Conservation (phyloP, 1,140 invertebrate species). For the Drosophila serrata region DNA sequence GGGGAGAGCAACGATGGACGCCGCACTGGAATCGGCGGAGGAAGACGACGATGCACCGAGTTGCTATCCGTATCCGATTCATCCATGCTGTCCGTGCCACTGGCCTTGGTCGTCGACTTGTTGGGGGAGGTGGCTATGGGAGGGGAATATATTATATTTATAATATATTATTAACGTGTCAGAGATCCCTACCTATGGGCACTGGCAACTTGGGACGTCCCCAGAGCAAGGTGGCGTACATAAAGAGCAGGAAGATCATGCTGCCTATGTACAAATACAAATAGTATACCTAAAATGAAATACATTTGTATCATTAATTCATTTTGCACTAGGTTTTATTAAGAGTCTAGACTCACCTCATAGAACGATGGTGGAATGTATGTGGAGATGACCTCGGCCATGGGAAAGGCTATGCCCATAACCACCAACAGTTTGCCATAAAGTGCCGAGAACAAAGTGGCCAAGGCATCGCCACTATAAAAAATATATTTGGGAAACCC, state of each 20-base stretch:
- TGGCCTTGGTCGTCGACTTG: slow-evolving; percentile 67
- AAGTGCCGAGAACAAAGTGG: slow-evolving; percentile 94
- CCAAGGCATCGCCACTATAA: slow-evolving; percentile 85
- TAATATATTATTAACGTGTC: too few species aligned
- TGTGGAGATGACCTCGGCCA: slow-evolving; percentile 96
- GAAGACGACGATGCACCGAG: slow-evolving; percentile 85
- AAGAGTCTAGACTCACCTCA: slow-evolving; percentile 87
- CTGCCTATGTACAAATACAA: slow-evolving; percentile 95
- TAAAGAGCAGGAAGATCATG: slow-evolving; percentile 94
- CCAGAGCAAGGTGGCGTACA: slow-evolving; percentile 92
- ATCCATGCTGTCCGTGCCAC: slow-evolving; percentile 85
- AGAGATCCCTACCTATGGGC: slow-evolving; percentile 62
- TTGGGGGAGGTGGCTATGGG: slow-evolving; percentile 60
- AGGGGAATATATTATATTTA: too few species aligned
- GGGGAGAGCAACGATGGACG: slow-evolving; percentile 85
- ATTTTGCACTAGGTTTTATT: background rate
- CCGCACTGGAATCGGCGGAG: slow-evolving; percentile 76
- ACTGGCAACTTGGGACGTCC: slow-evolving; percentile 86
- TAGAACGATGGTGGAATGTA: slow-evolving; percentile 96
- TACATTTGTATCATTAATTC: background rate
- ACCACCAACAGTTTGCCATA: slow-evolving; percentile 97
- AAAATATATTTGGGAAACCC: background rate
- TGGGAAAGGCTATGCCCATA: slow-evolving; percentile 96
- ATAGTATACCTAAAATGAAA: slow-evolving; percentile 90
- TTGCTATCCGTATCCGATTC: slow-evolving; percentile 87